Evolutionary conservation across 2,888 invertebrate genomes (phyloP), one percentile per base, ranked within the genome.

Genomic region (Leucoma salicis): DNA sequence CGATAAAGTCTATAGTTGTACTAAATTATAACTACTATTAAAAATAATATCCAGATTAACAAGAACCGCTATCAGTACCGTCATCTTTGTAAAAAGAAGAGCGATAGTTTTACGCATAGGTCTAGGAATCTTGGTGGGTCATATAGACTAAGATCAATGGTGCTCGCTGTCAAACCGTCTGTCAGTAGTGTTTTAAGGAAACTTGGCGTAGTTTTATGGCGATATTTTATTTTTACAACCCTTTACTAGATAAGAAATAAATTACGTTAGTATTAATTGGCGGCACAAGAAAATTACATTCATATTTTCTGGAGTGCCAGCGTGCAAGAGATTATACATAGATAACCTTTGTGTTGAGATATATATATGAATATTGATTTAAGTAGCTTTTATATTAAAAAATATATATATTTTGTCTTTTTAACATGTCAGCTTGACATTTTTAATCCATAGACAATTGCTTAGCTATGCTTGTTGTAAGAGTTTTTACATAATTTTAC

Each of bases 61-160:
- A 34, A 50, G 49, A 43, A 2, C 57, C 36, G 5, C 43, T 31
- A 35, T 14, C 16, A 41, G 35, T 42, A 34, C 29, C 15, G 24
- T 31, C 15, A 15, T 29, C 40, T 36, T 40, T 16, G 31, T 18
- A 45, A 53, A 34, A 31, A n/a, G 46, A 42, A 28, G 37, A 21
- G 8, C 6, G 12, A 12, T 21, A 25, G 38, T 51, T 46, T 43
- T 42, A 42, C 29, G 10, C n/a, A 10, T 25, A 28, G 47, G 42
- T 53, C 57, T 53, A 46, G 15, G 24, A 35, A 34, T 11, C 39
- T 41, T 57, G 59, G 42, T 49, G 34, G 37, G 48, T 42, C 44
- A 42, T 25, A 21, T 12, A 51, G 45, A 55, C 47, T 49, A 47
- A 55, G 55, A 59, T 55, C 53, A 53, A 62, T 62, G 46, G 50